Evolutionary conservation across 2,797 vertebrate genomes (phyloP).

Genomic region (Catostomus latipinnis): DNA sequence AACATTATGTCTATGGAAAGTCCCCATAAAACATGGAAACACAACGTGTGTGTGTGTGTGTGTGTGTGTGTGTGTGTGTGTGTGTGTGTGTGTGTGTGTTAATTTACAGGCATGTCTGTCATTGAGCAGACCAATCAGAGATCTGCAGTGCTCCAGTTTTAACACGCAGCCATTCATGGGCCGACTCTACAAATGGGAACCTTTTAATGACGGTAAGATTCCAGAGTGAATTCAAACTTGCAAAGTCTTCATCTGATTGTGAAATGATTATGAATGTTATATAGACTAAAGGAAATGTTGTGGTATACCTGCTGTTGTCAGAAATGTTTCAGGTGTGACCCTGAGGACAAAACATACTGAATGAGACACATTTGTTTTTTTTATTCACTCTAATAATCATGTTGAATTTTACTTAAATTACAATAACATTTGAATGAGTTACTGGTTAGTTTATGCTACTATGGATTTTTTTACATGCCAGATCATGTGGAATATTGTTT

Average conservation of each 20-base stretch:
- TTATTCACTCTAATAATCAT: not conserved
- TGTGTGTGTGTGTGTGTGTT: not conserved
- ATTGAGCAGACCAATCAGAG: conserved; percentile 86
- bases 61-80: conserved; percentile 14
- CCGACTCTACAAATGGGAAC: conserved; percentile 93
- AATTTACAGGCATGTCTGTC: conserved; percentile 81
- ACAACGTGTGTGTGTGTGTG: not conserved
- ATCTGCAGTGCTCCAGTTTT: conserved; percentile 90
- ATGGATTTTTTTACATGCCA: not conserved
- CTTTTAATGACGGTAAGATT: conserved; percentile 90
- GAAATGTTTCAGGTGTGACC: not conserved
- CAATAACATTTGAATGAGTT: not conserved
- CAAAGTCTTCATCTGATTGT: too few relatives aligned
- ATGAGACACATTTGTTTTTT: not conserved
- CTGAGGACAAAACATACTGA: not conserved
- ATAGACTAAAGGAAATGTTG: too few relatives aligned
- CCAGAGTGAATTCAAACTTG: too few relatives aligned
- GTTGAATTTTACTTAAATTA: not conserved
- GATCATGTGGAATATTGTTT: not conserved
- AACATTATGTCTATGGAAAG: too few relatives aligned
- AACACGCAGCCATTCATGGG: conserved; percentile 97
- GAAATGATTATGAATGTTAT: too few relatives aligned
- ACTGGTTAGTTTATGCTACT: not conserved
- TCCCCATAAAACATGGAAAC: too few relatives aligned
- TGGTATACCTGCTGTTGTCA: not conserved